Base-by-base conservation (phyloP, 2,797 vertebrate genomes). In the Sebastes taczanowskii region DNA sequence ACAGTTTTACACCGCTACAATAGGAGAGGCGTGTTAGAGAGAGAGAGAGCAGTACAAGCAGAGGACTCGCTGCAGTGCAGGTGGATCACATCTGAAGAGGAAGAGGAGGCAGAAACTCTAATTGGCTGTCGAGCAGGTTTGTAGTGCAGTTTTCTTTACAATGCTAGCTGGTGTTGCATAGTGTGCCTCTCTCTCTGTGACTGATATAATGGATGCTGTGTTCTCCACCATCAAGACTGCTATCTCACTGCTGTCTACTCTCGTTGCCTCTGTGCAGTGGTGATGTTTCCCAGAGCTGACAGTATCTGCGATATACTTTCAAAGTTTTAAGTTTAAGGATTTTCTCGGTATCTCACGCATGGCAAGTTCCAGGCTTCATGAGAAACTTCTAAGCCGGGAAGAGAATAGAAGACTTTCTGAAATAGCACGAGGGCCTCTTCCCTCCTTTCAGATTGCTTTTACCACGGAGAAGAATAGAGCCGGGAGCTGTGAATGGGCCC, bases 31-130 rank as follows among this genome's bases (percentile, higher is more conserved):
- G 83, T 91, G 92, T 78, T 90, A 86, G 80, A 86, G 83, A 64
- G 38, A 86, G 87, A 71, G 86, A 23, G 56, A 81, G 83, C 74
- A 69, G 63, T 22, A 11, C 55, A 35, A 71, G 60, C 77, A 59
- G 82, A 80, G 82, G 78, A 85, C 69, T 90, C 80, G 49, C 90
- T 92, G 91, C 91, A 92, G 85, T 91, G 93, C 92, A 93, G 92
- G 93, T 93, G 93, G 90, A 93, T 91, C 89, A 11, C 81, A 71
- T 71, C 78, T 65, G 70, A 77, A 68, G 75, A 85, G 77, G 70
- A 77, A 68, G 75, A 85, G 77, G 81, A 83, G 74, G 80, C 49
- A 81, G 74, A 78, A 25, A 61, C 78, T 77, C 34, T 10, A 2
- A 61, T 32, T 22, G 68, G 52, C 79, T 68, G 38, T 77, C 16